A percentile compares a stretch with the other conserved stretches of the same genome.
Evolutionary conservation across 35 echinoderm and acorn worm genomes (phyloP).

Genomic region (Diadema setosum): DNA sequence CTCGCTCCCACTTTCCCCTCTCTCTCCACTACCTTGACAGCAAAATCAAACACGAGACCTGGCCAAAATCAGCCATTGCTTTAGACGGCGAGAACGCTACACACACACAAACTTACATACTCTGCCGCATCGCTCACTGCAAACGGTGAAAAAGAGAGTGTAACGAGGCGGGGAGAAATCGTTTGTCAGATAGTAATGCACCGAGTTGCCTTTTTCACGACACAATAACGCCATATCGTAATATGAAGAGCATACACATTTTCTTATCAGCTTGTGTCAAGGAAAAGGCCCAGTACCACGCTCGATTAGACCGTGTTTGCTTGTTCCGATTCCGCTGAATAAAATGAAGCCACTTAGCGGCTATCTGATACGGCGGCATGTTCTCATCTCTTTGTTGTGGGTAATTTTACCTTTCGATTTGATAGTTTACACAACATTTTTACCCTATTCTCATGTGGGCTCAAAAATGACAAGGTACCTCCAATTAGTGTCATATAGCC

Average conservation of each 20-base stretch:
- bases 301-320: background rate
- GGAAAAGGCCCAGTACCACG: background rate
- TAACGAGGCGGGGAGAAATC: background rate
- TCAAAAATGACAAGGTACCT: slow-evolving; percentile 11
- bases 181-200: slow-evolving; percentile 18
- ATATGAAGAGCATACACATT: background rate
- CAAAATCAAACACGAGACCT: background rate
- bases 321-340: background rate
- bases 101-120: background rate
- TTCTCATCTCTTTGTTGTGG: background rate
- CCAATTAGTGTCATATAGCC: slow-evolving; percentile 27
- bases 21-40: background rate
- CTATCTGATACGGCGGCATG: background rate
- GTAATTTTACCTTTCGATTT: slow-evolving; percentile 29
- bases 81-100: too few relatives aligned
- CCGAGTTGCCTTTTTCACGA: background rate
- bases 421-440: slow-evolving; percentile 28
- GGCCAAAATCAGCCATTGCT: background rate
- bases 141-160: background rate
- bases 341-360: slow-evolving; percentile 8
- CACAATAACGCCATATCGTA: background rate
- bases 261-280: background rate
- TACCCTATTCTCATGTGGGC: background rate
- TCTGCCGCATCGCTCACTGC: background rate
- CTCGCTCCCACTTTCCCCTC: background rate